These are phyloP conservation scores for Podarcis siculus DNA, from an alignment of 2,797 vertebrate species.

Conservation along the genomic window DNA sequence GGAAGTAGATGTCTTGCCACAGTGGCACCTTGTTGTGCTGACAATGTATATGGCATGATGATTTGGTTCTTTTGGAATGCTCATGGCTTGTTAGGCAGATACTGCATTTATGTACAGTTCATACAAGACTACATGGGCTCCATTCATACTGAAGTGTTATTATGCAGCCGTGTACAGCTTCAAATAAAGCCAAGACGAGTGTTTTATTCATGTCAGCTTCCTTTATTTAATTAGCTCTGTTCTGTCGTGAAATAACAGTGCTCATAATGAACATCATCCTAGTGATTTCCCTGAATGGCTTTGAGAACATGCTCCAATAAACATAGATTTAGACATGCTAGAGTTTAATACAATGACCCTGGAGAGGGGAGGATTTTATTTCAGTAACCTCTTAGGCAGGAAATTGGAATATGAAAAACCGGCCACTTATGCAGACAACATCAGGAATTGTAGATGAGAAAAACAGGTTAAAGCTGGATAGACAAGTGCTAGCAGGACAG, in stretches of 20 bases:
- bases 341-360: slow-evolving; percentile 42
- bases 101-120: fast-evolving
- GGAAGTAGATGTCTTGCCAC: neutral
- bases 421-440: slow-evolving; percentile 43
- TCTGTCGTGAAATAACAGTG: slow-evolving; percentile 62
- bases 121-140: neutral
- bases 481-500: slow-evolving; percentile 17
- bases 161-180: slow-evolving; percentile 18
- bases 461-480: slow-evolving; percentile 41
- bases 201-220: slow-evolving; percentile 67
- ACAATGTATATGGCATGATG: fast-evolving
- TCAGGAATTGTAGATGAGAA: slow-evolving; percentile 32
- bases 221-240: slow-evolving; percentile 76
- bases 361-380: slow-evolving; percentile 47
- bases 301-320: slow-evolving; percentile 42
- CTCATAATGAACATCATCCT: slow-evolving; percentile 64
- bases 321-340: slow-evolving; percentile 56
- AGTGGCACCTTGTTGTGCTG: fast-evolving
- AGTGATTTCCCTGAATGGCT: slow-evolving; percentile 68
- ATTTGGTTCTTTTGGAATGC: neutral
- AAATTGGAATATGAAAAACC: slow-evolving; percentile 58
- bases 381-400: slow-evolving; percentile 50
- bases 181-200: slow-evolving; percentile 56
- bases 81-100: neutral
- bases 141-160: neutral